phyloP scores from a whole-genome alignment of 2,888 invertebrate species.

The Esperia sulphurella region DNA sequence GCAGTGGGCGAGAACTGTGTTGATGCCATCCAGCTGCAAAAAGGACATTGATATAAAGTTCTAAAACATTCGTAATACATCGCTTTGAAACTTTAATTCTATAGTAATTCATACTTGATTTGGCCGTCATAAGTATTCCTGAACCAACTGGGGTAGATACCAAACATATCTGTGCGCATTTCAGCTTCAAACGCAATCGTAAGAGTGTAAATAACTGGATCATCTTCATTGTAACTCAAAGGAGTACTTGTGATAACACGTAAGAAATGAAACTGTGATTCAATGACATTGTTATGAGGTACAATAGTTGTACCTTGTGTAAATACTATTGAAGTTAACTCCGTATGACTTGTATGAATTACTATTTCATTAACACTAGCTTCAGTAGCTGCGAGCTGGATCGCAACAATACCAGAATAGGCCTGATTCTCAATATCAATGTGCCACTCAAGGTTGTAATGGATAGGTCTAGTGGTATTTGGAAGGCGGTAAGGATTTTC shows the following conservation, averaged over 20 bases:
- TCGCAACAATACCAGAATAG: constrained; percentile 57
- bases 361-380: constrained; percentile 45
- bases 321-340: constrained; percentile 48
- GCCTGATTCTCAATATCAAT: constrained; percentile 46
- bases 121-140: constrained; percentile 29
- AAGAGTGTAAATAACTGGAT: constrained; percentile 35
- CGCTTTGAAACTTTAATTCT: background rate
- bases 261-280: constrained; percentile 43
- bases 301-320: constrained; percentile 38
- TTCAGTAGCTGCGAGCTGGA: constrained; percentile 46
- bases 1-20: constrained; percentile 85
- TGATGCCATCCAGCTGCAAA: constrained; percentile 78
- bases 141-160: constrained; percentile 66
- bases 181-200: constrained; percentile 39
- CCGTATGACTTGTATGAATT: constrained; percentile 47
- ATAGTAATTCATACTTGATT: constrained; percentile 31
- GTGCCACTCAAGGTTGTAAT: constrained; percentile 71
- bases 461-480: constrained; percentile 64
- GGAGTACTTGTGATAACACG: constrained; percentile 23
- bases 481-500: constrained; percentile 63
- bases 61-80: background rate
- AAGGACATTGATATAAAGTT: background rate
- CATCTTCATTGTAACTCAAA: constrained; percentile 31
- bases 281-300: constrained; percentile 14
- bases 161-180: constrained; percentile 62